Evolutionary conservation across 2,888 invertebrate species (phyloP), one percentile per base, ranked within the genome.

Genomic region (Limnephilus lunatus): DNA sequence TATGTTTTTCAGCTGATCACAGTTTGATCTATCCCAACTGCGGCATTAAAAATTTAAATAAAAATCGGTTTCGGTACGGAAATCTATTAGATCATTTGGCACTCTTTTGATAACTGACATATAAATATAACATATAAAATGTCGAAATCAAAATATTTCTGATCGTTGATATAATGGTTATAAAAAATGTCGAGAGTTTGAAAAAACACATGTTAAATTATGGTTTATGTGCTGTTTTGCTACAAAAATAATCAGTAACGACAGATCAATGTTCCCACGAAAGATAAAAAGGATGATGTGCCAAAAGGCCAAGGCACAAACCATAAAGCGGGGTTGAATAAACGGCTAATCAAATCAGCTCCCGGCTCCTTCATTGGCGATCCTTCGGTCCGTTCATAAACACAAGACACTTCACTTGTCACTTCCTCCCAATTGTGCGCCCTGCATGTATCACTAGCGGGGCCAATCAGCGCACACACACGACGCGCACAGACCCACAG

Each of bases 341-440:
- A 91, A 91, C 92, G 92, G 80, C 92, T 93, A 93, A 93, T 93
- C 92, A 91, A 92, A 93, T 93, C 87, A 92, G 92, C 86, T 53
- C 80, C 44, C 89, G 91, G 44, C 90, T 90, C 92, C 81, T 90
- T 92, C 92, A 91, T 91, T 91, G 88, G 82, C 48, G 85, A 85
- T 90, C 68, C 85, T 85, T 68, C n/a, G n/a, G 30, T 30, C 39
- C 19, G 81, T 85, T 88, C 90, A 68, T 87, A 53, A 82, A 87
- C 88, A 92, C 87, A 87, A 87, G 87, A 87, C 68, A 68, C 53
- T 68, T 31, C 87, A 31, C 87, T 68, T 15, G 32, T 87, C 91
- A 90, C 92, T 93, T 93, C 93, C 93, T 92, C 89, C 82, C 93
- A 93, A 93, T 93, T 93, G 92, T 92, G 83, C 31, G 44, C 90